These are phyloP conservation scores for Pandion haliaetus DNA, from an alignment of 2,113 vertebrate genomes.

Conservation along the genomic window DNA sequence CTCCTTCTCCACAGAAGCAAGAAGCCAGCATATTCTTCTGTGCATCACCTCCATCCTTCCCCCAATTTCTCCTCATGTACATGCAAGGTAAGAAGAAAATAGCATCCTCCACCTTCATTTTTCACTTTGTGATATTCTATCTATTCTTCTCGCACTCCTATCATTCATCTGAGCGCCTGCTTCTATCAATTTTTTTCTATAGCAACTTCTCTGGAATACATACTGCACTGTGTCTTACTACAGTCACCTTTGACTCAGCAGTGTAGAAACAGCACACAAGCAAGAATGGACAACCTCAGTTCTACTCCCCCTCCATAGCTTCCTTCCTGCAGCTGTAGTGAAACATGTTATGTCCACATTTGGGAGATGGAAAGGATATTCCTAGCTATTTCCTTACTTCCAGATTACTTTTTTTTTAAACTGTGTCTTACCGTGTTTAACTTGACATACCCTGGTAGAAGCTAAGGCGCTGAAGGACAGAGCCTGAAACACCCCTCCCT, in stretches of 20 bases:
- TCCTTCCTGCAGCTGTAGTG: conserved; percentile 20
- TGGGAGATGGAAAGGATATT: neutral
- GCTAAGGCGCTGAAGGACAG: neutral
- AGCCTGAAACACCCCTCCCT: neutral
- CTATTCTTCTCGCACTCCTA: neutral
- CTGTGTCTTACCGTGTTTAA: neutral
- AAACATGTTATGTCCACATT: neutral
- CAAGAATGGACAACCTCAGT: neutral
- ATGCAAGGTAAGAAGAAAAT: neutral
- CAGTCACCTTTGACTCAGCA: neutral
- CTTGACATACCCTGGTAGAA: neutral
- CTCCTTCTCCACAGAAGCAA: neutral
- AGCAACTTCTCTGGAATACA: neutral
- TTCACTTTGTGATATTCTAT: neutral
- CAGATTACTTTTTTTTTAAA: neutral
- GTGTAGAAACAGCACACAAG: neutral
- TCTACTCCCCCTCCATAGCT: neutral
- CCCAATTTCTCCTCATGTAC: neutral
- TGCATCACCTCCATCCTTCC: neutral
- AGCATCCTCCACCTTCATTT: neutral
- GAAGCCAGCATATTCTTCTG: neutral
- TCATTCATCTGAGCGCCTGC: neutral
- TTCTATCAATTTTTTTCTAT: neutral
- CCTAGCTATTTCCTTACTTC: neutral
- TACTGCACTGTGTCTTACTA: neutral